Conservation (phyloP, 2,113 vertebrate species). For the Oreamnos americanus region DNA sequence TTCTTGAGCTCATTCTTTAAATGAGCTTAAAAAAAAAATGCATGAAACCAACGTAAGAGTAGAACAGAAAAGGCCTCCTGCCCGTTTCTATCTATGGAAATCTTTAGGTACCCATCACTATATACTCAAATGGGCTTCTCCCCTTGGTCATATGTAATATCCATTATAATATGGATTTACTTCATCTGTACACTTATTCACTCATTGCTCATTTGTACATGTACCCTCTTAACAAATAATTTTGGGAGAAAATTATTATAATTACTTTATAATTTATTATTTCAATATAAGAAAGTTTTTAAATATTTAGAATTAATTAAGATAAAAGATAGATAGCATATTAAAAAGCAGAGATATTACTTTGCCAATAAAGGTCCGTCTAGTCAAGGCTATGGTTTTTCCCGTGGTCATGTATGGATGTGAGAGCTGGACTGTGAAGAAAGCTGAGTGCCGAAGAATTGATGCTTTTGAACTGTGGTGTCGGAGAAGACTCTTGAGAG, state of each 20-base stretch:
- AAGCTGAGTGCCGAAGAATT: accelerated
- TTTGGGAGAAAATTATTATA: slow-evolving; percentile 3
- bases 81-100: background rate
- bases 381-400: too few species aligned
- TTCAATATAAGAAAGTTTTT: background rate
- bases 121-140: background rate
- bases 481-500: too few species aligned
- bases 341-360: too few species aligned
- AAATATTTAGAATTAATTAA: slow-evolving; percentile 2
- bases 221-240: background rate
- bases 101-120: background rate
- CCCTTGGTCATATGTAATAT: background rate
- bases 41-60: background rate
- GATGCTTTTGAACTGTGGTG: too few species aligned
- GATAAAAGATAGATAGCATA: too few species aligned
- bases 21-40: background rate
- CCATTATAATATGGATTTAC: background rate
- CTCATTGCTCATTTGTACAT: background rate
- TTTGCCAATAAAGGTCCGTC: too few species aligned
- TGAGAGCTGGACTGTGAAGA: too few species aligned
- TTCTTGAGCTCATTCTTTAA: background rate
- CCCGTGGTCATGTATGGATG: too few species aligned
- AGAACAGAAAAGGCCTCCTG: background rate
- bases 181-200: background rate
- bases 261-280: background rate